phyloP scores from a whole-genome alignment of 2,113 vertebrate species.

The Trochalopteron elliotii region DNA sequence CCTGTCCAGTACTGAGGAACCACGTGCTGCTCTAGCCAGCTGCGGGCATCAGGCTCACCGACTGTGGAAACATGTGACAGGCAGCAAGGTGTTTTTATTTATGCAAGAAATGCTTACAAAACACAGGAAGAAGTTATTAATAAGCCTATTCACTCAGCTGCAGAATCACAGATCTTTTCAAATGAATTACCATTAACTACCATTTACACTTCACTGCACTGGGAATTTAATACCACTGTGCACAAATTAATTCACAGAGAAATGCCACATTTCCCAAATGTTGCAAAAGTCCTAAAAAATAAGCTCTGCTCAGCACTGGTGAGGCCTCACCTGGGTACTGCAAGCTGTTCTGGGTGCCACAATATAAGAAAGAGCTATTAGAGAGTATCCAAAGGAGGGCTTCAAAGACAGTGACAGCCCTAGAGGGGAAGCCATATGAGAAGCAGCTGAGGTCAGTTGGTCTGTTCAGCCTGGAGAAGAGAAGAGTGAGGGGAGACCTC shows the following conservation, averaged over 20 bases:
- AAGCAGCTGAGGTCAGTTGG: neutral
- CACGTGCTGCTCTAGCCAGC: constrained; percentile 91
- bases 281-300: neutral
- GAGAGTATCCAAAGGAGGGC: neutral
- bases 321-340: neutral
- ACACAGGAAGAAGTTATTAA: neutral
- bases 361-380: neutral
- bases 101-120: neutral
- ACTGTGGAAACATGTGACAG: constrained; percentile 33
- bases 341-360: neutral
- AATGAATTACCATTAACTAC: neutral
- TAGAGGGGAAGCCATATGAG: rapidly evolving
- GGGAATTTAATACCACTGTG: neutral
- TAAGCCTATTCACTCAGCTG: neutral
- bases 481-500: neutral
- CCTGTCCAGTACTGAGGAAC: constrained; percentile 91
- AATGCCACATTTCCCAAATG: neutral
- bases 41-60: constrained; percentile 83
- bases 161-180: neutral
- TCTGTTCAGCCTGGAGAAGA: neutral
- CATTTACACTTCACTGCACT: neutral
- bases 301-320: neutral
- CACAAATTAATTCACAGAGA: neutral
- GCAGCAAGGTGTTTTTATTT: neutral
- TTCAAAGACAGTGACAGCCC: neutral